Percentiles rank a stretch among this genome's conserved stretches.
phyloP scores from a whole-genome alignment of 2,888 invertebrate genomes.

The Callinectes sapidus region DNA sequence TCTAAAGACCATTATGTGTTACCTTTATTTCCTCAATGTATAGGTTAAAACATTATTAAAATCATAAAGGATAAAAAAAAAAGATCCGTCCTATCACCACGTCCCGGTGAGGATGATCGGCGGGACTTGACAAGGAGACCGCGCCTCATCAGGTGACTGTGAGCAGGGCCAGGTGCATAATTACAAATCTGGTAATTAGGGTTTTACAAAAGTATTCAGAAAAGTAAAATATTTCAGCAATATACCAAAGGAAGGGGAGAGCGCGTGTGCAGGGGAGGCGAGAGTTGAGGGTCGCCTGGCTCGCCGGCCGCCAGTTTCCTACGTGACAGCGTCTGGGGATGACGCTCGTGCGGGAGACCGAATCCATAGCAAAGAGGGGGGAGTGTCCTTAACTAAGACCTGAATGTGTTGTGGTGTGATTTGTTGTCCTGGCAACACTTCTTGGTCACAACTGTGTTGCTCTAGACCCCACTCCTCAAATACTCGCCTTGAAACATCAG shows the following conservation, averaged over 20 bases:
- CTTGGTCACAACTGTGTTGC: background rate
- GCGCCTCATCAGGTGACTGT: background rate
- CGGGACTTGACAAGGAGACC: background rate
- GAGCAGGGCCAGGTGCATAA: background rate
- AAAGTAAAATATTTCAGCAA: conserved; percentile 6
- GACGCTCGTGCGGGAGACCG: conserved; percentile 11
- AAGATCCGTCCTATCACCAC: background rate
- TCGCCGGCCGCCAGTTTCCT: conserved; percentile 39
- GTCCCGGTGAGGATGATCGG: background rate
- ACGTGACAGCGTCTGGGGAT: conserved; percentile 30
- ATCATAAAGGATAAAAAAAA: background rate
- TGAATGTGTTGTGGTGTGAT: background rate
- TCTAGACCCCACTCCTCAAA: background rate
- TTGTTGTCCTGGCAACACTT: background rate
- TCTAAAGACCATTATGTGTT: no score
- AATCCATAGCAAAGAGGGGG: background rate
- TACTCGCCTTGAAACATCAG: background rate
- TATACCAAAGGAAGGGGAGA: conserved; percentile 18
- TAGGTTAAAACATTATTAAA: background rate
- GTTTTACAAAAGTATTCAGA: conserved; percentile 19
- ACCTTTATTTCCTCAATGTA: background rate
- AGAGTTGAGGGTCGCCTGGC: conserved; percentile 30
- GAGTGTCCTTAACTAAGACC: background rate
- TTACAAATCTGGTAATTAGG: conserved; percentile 19
- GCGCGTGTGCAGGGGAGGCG: conserved; percentile 46